These are phyloP conservation scores for Piprites chloris DNA, from an alignment of 2,113 vertebrate genomes.

Conservation along the genomic window DNA sequence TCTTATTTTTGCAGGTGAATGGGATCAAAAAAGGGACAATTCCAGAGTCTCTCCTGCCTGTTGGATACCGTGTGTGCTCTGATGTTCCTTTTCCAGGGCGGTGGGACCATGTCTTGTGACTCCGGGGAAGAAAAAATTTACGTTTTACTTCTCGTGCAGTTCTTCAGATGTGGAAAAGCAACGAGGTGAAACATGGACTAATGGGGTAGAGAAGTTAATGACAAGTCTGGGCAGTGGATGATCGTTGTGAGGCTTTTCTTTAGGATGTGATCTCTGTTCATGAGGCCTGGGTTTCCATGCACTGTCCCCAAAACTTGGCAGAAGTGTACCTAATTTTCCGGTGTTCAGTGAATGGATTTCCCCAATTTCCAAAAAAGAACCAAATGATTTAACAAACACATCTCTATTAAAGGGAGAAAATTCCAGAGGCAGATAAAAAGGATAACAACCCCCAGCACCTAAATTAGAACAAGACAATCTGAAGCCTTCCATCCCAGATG, in stretches of 20 bases:
- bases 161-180: not conserved
- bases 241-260: not conserved
- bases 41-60: not conserved
- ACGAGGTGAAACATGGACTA: not conserved
- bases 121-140: not conserved
- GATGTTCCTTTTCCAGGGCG: not conserved
- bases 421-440: not conserved
- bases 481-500: not conserved
- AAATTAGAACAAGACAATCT: not conserved
- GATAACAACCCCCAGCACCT: not conserved
- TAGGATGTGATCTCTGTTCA: not conserved
- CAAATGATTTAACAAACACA: not conserved
- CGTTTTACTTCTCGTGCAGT: not conserved
- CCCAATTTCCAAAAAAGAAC: not conserved
- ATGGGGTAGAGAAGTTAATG: not conserved
- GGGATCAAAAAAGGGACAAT: accelerated
- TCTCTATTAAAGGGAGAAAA: not conserved
- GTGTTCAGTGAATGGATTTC: not conserved
- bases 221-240: not conserved
- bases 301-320: not conserved
- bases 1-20: not conserved
- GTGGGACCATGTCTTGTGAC: not conserved
- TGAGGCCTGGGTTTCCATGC: not conserved
- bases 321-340: not conserved
- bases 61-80: accelerated